Percentiles rank a stretch among this genome's conserved stretches.
Evolutionary conservation across 2,113 vertebrate species (phyloP).

Genomic region (Orientallactaga bullata): DNA sequence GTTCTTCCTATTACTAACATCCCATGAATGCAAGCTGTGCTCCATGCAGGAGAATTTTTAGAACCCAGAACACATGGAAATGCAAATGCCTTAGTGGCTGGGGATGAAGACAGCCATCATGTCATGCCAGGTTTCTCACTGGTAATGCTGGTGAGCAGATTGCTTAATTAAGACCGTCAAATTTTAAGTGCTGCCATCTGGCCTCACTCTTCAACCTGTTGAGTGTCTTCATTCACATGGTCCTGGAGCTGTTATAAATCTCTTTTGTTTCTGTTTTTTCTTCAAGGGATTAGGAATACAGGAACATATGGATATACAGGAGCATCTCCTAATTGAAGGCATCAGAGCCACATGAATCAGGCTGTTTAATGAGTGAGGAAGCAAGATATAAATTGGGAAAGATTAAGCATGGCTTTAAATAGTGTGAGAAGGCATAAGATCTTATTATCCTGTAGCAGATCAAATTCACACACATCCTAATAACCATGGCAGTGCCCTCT

Average conservation of each 20-base stretch:
- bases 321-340: constrained; percentile 59
- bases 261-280: constrained; percentile 66
- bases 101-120: background rate
- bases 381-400: constrained; percentile 52
- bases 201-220: constrained; percentile 71
- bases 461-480: constrained; percentile 25
- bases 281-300: constrained; percentile 64
- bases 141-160: constrained; percentile 69
- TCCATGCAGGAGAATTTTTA: background rate
- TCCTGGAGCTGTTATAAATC: constrained; percentile 54
- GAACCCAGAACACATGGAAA: background rate
- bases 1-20: too few relatives aligned
- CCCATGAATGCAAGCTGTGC: background rate
- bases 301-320: constrained; percentile 27
- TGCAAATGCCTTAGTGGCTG: constrained; percentile 33
- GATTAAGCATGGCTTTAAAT: constrained; percentile 59
- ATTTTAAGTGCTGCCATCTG: constrained; percentile 68
- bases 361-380: constrained; percentile 57
- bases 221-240: constrained; percentile 44
- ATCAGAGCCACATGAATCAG: constrained; percentile 50
- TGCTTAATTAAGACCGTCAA: constrained; percentile 70
- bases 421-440: constrained; percentile 46
- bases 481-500: background rate
- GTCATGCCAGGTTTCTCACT: constrained; percentile 38
- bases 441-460: constrained; percentile 48